Evolutionary conservation across 2,113 vertebrate species (phyloP), one percentile per base, ranked within the genome.

Genomic region (Sylvia atricapilla): DNA sequence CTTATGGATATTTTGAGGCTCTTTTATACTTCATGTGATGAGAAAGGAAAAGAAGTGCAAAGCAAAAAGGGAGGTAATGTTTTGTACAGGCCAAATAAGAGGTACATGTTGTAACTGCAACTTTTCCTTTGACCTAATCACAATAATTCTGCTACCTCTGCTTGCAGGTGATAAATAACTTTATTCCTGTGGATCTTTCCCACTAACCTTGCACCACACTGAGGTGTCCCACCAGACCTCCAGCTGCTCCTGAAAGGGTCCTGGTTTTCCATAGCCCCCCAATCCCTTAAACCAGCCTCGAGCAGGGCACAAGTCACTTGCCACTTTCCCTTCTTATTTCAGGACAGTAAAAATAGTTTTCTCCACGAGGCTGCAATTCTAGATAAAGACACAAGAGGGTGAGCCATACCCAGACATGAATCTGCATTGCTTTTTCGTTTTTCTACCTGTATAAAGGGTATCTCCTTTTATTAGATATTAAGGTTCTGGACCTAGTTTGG

Each of bases 31-130:
- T 87, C 8, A 6, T 25, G 7, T 20, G 10, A 33, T 43, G 14
- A 80, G n/a, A 44, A 41, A 41, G 9, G 8, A 81, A 81, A 84
- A 75, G 10, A 58, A 58, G 24, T 9, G 31, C 9, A 73, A 72
- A 68, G 13, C 15, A 52, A 77, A 41, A 79, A 47, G 4, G 4
- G 11, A 31, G 12, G 9, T 7, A 15, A 10, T 28, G 50, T 74
- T 75, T 82, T 52, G 7, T 28, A 33, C 0, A 3, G 17, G 9
- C 24, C 73, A 85, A 85, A 62, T 23, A 66, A 76, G 37, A 66
- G 5, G 15, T 4, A 50, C 2, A 13, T 0, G 0, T 2, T 43
- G 4, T n/a, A 28, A 41, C 22, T 78, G 15, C 0, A 5, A 12
- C 2, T 76, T 37, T 58, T 37, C 16, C 35, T 56, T 13, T 69